phyloP scores from a whole-genome alignment of 2,113 vertebrate genomes.

The Notarius quadriscutis region DNA sequence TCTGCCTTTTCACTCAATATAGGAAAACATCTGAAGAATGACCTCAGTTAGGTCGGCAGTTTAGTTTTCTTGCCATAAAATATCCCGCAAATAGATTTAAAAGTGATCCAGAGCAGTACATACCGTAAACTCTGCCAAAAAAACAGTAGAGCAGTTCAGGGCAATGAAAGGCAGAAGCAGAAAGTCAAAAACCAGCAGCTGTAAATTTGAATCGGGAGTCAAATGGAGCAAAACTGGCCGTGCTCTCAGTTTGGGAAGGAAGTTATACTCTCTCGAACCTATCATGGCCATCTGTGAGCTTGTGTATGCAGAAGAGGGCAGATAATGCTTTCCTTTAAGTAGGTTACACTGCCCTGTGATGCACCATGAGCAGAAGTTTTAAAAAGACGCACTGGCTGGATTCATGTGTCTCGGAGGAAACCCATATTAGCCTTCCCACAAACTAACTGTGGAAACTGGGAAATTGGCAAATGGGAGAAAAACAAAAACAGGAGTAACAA shows the following conservation, averaged over 20 bases:
- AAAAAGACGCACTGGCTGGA: neutral
- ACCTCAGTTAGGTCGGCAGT: neutral
- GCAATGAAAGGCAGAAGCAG: neutral
- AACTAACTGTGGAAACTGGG: neutral
- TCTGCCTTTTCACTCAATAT: neutral
- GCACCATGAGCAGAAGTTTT: neutral
- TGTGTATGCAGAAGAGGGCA: neutral
- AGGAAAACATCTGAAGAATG: neutral
- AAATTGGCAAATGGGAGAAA: no score
- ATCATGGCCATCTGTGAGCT: neutral
- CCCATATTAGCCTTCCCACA: neutral
- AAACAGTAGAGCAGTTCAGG: neutral
- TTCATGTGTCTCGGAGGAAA: neutral
- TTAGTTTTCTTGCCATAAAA: neutral
- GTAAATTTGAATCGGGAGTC: neutral
- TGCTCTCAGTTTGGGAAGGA: neutral
- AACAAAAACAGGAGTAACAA: neutral
- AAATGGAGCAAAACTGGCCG: neutral
- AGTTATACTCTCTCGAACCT: neutral
- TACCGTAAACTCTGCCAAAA: neutral
- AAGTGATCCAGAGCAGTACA: neutral
- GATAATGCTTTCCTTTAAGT: neutral
- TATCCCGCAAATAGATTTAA: neutral
- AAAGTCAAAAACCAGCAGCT: neutral
- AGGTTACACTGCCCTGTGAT: neutral